Evolutionary conservation across 1,140 invertebrate species (phyloP), one percentile per base, ranked within the genome.

Genomic region (Zaprionus taronus): DNA sequence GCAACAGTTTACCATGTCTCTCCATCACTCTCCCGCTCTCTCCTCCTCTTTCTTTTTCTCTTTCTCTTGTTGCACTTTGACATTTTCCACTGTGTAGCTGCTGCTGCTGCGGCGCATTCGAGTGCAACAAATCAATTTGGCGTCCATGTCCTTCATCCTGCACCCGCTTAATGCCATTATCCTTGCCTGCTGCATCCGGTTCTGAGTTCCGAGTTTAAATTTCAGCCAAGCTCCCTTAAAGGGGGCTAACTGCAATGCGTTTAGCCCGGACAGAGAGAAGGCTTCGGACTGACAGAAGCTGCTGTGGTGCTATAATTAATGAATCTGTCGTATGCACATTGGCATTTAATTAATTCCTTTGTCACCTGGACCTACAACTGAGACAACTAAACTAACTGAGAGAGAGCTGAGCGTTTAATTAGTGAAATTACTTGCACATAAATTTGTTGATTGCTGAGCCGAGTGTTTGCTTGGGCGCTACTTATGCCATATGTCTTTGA

Each of bases 61-160:
- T 51, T 26, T 7, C 20, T 11, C n/a, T 34, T 12, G 6, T 24
- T 7, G 28, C 28, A 58, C 51, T 34, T 17, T 60, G 55, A 31
- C 63, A 44, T 57, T 67, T 62, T 62, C 28, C n/a, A 15, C 63
- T 49, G 44, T 66, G 66, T 57, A 63, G 36, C 12, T 28, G 31
- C 9, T 31, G 31, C 31, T 34, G 31, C 47, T 73, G 71, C 60
- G 41, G 56, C 17, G 75, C 65, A 78, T 57, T 74, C 71, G 58
- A 60, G 44, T 73, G 75, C 71, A 73, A 64, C 60, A 68, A 78
- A 74, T 78, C 71, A 69, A 74, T 78, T 78, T 63, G 65, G 58
- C 51, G 41, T 49, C 31, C 57, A 41, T 58, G 31, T 36, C 24
- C 20, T 20, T 17, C 61, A 31, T 61, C 58, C 38, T 61, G 38